Percentiles rank a stretch among this genome's conserved stretches.
These are phyloP conservation scores for Eulemur macaco DNA, from an alignment of 2,113 vertebrate species.

Conservation along the genomic window DNA sequence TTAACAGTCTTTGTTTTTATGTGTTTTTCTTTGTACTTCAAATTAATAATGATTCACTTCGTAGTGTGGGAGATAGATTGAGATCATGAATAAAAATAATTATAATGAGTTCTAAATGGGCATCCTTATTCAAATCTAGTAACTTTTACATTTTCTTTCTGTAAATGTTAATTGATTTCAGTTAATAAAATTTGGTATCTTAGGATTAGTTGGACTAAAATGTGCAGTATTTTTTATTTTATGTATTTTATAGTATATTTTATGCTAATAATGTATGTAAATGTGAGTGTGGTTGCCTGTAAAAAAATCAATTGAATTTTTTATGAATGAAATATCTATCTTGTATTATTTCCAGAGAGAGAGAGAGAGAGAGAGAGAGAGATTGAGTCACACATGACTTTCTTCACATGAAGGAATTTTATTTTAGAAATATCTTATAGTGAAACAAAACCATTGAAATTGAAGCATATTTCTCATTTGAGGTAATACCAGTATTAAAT, in stretches of 20 bases:
- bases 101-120: slow-evolving; percentile 23
- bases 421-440: background rate
- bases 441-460: background rate
- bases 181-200: slow-evolving; percentile 57
- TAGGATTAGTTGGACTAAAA: slow-evolving; percentile 40
- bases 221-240: background rate
- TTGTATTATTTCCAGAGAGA: background rate
- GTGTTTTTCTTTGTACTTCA: slow-evolving; percentile 35
- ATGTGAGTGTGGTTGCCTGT: slow-evolving; percentile 35
- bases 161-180: slow-evolving; percentile 26
- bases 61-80: background rate
- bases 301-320: background rate
- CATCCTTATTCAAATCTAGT: slow-evolving; percentile 35
- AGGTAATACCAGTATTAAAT: background rate
- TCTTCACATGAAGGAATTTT: background rate
- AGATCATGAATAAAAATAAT: slow-evolving; percentile 38
- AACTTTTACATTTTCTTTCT: background rate
- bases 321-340: slow-evolving; percentile 30
- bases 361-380: background rate
- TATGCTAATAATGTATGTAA: slow-evolving; percentile 6
- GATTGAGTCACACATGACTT: background rate
- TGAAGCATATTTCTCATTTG: slow-evolving; percentile 20
- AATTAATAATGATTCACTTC: slow-evolving; percentile 30
- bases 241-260: background rate
- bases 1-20: background rate